Conservation (phyloP, 1,140 invertebrate species). For the Temnothorax curvispinosus region DNA sequence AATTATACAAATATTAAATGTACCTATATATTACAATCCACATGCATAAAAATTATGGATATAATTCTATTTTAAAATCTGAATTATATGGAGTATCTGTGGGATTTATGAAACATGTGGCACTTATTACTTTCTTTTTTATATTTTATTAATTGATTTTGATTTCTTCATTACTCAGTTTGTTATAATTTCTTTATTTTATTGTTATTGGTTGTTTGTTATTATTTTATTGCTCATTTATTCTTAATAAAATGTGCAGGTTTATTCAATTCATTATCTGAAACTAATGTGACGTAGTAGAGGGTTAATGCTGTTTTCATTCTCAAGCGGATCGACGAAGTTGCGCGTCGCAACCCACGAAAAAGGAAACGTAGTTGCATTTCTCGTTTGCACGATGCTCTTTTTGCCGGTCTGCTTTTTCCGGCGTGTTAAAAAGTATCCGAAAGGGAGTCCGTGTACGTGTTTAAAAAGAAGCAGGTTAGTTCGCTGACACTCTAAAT, state of each 20-base stretch:
- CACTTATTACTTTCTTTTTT: not conserved
- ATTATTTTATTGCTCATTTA: not conserved
- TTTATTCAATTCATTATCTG: not conserved
- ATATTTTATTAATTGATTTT: constrained; percentile 1
- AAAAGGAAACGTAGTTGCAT: not conserved
- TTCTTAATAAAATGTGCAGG: not conserved
- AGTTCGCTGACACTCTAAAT: constrained; percentile 22
- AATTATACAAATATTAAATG: not conserved
- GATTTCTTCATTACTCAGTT: not conserved
- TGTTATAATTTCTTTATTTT: not conserved
- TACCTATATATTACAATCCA: not conserved
- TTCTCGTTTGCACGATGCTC: constrained; percentile 35
- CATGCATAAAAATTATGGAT: not conserved
- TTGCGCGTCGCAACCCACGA: not conserved
- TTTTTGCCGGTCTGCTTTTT: constrained; percentile 27
- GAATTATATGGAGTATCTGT: not conserved
- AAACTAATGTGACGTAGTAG: not conserved
- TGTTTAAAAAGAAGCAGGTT: constrained; percentile 8
- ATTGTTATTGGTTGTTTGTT: not conserved
- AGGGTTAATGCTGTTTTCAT: constrained; percentile 20
- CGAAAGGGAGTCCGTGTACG: constrained; percentile 13
- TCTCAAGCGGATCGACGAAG: not conserved
- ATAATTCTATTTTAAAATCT: not conserved
- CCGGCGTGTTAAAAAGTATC: not conserved
- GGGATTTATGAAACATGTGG: not conserved